Conservation (phyloP, 1,140 invertebrate genomes). For the Heliconius nattereri region DNA sequence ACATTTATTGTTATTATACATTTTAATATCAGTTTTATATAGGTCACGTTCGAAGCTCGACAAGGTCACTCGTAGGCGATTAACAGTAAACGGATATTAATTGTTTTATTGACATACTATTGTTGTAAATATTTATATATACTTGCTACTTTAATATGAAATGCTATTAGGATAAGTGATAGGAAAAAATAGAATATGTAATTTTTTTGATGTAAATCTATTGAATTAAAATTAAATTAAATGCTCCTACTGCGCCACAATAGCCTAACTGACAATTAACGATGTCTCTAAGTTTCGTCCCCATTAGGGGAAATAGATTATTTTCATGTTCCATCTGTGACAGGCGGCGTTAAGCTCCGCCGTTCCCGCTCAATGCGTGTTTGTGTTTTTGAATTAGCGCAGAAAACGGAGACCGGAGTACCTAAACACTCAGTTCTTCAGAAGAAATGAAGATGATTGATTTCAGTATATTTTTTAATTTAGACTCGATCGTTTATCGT, state of each 20-base stretch:
- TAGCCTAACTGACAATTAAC: too few species aligned
- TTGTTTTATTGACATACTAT: slow-evolving; percentile 24
- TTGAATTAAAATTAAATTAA: too few species aligned
- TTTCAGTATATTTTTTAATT: neutral
- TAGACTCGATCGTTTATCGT: neutral
- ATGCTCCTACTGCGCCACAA: too few species aligned
- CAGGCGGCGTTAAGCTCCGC: too few species aligned
- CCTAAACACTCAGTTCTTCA: too few species aligned
- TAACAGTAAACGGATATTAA: slow-evolving; percentile 20
- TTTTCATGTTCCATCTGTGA: too few species aligned
- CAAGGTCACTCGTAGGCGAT: slow-evolving; percentile 1
- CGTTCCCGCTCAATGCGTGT: too few species aligned
- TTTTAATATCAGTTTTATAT: neutral
- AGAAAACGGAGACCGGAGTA: too few species aligned
- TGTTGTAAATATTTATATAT: slow-evolving; percentile 13
- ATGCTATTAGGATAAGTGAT: neutral
- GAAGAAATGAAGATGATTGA: neutral
- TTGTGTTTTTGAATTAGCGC: too few species aligned
- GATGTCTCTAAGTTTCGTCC: too few species aligned
- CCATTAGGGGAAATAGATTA: too few species aligned
- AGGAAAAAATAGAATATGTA: neutral
- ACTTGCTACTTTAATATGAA: neutral
- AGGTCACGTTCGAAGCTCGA: neutral
- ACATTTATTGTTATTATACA: neutral
- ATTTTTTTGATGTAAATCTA: too few species aligned